Base-by-base conservation (phyloP, 2,797 vertebrate species). In the Manis crassicaudata region DNA sequence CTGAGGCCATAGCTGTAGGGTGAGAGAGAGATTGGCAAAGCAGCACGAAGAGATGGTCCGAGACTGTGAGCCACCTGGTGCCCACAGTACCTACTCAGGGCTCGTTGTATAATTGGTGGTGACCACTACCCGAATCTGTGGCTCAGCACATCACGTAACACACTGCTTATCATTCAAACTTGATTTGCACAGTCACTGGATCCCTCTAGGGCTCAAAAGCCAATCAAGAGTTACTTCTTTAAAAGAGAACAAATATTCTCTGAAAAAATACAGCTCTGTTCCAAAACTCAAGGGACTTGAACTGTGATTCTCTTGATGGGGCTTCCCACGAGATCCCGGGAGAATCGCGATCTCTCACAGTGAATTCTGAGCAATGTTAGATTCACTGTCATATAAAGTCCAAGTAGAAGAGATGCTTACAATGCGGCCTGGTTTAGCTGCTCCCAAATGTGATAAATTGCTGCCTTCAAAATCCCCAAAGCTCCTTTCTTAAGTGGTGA, bases 401-500 rank as follows among this genome's bases (percentile, higher is more conserved):
- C 81, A 90, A 72, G 21, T 20, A 50, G 9, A 14, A 77, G 67
- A 84, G 12, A 7, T 95, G 23, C 9, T 93, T 76, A 94, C 46
- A 67, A 63, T 63, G 76, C 58, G 92, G 25, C 43, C 29, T 70
- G 20, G 7, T 63, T 88, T 65, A 60, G 27, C 46, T 92, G 29
- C n/a, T 95, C 58, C 56, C 52, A 92, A 58, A 82, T 87, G 21
- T 75, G 23, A 94, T 65, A 92, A 85, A 93, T 29, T 32, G 7
- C 88, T 90, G 52, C 76, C 60, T 92, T 96, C 16, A 80, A 76
- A 85, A 83, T 11, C 7, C 7, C 58, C 35, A 82, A 65, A 76
- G 37, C 67, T 32, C 9, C 60, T 93, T 93, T 92, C 54, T 88
- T 92, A 92, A 93, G 37, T 88, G 37, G 16, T 86, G 32, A 60